Conservation (phyloP, 2,113 vertebrate genomes). For the Urocolius indicus region DNA sequence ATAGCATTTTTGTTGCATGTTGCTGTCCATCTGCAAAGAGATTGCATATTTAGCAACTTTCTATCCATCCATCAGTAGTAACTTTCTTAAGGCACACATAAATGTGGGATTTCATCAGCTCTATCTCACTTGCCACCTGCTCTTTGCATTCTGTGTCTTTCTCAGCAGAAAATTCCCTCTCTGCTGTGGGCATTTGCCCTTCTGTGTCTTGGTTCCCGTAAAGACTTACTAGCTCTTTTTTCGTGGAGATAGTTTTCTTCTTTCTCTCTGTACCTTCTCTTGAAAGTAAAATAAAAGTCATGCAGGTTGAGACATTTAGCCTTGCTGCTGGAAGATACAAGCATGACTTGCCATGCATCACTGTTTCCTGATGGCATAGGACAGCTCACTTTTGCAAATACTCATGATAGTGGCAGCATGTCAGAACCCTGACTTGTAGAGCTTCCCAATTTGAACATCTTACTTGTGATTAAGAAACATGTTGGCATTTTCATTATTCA, state of each 20-base stretch:
- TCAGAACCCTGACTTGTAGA: background rate
- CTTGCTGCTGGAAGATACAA: background rate
- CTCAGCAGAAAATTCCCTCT: background rate
- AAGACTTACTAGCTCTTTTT: background rate
- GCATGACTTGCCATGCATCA: background rate
- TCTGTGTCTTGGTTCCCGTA: background rate
- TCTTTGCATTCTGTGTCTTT: background rate
- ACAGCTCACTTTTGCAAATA: slow-evolving; percentile 4
- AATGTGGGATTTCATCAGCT: background rate
- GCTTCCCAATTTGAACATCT: background rate
- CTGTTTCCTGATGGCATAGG: background rate
- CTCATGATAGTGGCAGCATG: background rate
- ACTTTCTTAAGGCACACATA: slow-evolving; percentile 21
- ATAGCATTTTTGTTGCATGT: background rate
- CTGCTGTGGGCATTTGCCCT: background rate
- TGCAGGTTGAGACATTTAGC: background rate
- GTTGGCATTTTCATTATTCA: background rate
- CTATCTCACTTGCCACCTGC: slow-evolving; percentile 3
- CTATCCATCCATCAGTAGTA: slow-evolving; percentile 62
- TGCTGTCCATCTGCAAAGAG: slow-evolving; percentile 60
- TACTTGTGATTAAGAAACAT: background rate
- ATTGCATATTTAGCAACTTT: slow-evolving; percentile 58
- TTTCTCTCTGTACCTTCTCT: background rate
- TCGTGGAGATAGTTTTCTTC: background rate
- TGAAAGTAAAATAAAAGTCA: background rate